A percentile compares a stretch with the other conserved stretches of the same genome.
phyloP scores from a whole-genome alignment of 1,140 invertebrate genomes.

The Papilio polyxenes region DNA sequence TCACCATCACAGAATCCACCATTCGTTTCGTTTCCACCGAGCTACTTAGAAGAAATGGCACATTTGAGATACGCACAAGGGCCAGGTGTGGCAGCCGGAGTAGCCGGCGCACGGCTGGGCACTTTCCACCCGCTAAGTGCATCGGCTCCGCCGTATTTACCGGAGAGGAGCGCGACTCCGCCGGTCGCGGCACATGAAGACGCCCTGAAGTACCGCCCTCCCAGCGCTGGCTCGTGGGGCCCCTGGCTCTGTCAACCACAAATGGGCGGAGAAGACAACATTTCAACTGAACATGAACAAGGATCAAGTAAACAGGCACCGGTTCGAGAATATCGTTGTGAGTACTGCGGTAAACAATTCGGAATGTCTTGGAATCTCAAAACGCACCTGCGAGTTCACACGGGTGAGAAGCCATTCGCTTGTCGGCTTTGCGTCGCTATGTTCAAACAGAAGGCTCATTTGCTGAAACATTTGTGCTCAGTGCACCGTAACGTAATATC shows the following conservation, averaged over 20 bases:
- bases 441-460: constrained; percentile 94
- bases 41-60: constrained; percentile 84
- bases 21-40: constrained; percentile 89
- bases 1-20: constrained; percentile 91
- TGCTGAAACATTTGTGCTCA: constrained; percentile 91
- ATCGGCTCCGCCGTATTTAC: constrained; percentile 86
- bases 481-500: constrained; percentile 92
- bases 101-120: constrained; percentile 65
- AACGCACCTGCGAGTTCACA: constrained; percentile 91
- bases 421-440: constrained; percentile 92
- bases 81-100: constrained; percentile 70
- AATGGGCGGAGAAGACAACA: constrained; percentile 81
- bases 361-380: constrained; percentile 95
- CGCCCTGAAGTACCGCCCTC: constrained; percentile 84
- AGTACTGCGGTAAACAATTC: constrained; percentile 93
- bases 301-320: constrained; percentile 81
- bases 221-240: constrained; percentile 87
- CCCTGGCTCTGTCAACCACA: constrained; percentile 86
- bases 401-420: constrained; percentile 92
- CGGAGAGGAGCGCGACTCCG: constrained; percentile 81
- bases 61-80: constrained; percentile 77
- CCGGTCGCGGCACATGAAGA: constrained; percentile 81
- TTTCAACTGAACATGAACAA: constrained; percentile 80
- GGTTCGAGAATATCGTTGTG: constrained; percentile 90
- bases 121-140: constrained; percentile 85